Evolutionary conservation across 2,888 invertebrate species (phyloP), one percentile per base, ranked within the genome.

Genomic region (Macrostomum cliftonense): DNA sequence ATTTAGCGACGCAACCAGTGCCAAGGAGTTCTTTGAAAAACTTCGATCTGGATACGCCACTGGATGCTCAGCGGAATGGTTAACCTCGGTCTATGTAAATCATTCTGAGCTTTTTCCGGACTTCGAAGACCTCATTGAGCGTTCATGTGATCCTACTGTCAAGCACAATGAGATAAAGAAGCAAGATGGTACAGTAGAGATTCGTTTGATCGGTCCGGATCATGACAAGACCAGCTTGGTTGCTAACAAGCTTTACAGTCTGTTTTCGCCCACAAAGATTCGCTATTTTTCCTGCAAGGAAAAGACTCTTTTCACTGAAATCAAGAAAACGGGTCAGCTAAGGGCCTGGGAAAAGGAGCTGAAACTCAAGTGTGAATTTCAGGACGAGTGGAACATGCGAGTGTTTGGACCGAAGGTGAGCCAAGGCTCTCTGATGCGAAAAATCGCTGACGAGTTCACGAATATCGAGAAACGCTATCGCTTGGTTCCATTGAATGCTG

Each of bases 371-470:
- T 37, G 36, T 13, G 37, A 43, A 37, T 37, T 37, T 11, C 36
- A 13, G 21, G 36, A 43, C 37, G 16, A 20, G 19, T 37, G 37
- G 14, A 43, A 43, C 14, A 19, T 43, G 16, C 37, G 37, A 20
- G 37, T 43, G 17, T 11, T 4, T 16, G 44, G 44, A 1, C 5
- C 44, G 14, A 36, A 43, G 13, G 37, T 37, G 13, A 14, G 37
- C 37, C 44, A 43, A 43, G 44, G 44, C 14, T 14, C 36, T 14
- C 14, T 43, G 16, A 43, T 43, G 44, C 44, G 44, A 28, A 36
- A 14, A 19, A 43, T 43, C 21, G 44, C 44, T 28, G 44, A 43
- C 37, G 36, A 43, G 36, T 43, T 37, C 7, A 16, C 36, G 2
- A 43, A 12, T 12, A 37, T 43, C 12, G 44, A 43, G 36, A 12